These are phyloP conservation scores for Hololepta plana DNA, from an alignment of 2,888 invertebrate genomes.

Conservation along the genomic window DNA sequence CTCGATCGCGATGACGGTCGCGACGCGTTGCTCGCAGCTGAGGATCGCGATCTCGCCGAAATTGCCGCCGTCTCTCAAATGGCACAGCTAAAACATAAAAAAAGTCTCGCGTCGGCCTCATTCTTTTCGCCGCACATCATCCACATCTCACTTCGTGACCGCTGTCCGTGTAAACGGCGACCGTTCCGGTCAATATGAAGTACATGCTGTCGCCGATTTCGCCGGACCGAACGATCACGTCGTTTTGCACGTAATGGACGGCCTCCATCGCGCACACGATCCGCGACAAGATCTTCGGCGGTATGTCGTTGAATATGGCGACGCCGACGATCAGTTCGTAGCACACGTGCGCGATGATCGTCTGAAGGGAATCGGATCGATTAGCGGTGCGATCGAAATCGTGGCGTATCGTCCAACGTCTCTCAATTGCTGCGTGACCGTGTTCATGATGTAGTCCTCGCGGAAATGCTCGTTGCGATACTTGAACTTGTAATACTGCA, in stretches of 20 bases:
- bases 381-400: too few relatives aligned
- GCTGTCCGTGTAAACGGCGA: conserved; percentile 24
- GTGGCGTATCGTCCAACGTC: too few relatives aligned
- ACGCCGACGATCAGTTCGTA: too few relatives aligned
- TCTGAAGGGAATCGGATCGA: too few relatives aligned
- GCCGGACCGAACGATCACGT: conserved; percentile 24
- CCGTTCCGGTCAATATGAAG: conserved; percentile 27
- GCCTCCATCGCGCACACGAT: conserved; percentile 19
- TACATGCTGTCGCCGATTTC: conserved; percentile 21
- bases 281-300: conserved; percentile 16
- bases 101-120: too few relatives aligned
- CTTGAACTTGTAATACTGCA: too few relatives aligned
- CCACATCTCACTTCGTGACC: conserved; percentile 23
- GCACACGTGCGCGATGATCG: too few relatives aligned
- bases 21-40: conserved; percentile 23
- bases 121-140: too few relatives aligned
- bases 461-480: too few relatives aligned
- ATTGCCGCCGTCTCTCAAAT: conserved; percentile 28
- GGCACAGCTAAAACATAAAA: conserved; percentile 30
- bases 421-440: too few relatives aligned
- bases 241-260: too few relatives aligned
- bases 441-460: too few relatives aligned
- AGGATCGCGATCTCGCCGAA: conserved; percentile 30
- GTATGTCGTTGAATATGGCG: conserved; percentile 22
- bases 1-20: conserved; percentile 27